A percentile compares a stretch with the other conserved stretches of the same genome.
Conservation (phyloP, 2,797 vertebrate genomes). For the Gastrophryne carolinensis region DNA sequence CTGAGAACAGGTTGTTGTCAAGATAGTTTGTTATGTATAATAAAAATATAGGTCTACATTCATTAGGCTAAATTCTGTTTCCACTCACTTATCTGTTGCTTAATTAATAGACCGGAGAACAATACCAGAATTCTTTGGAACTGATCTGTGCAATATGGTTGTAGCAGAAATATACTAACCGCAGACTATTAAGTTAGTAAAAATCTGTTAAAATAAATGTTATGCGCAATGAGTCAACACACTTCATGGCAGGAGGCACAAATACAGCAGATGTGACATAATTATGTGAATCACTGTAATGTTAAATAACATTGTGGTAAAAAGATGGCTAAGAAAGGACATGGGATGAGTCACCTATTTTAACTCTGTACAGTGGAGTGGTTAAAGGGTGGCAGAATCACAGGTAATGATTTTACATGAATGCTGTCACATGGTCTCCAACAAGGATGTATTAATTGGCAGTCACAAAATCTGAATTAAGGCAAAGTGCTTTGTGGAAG, state of each 20-base stretch:
- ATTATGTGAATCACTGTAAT: slow-evolving; percentile 45
- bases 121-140: neutral
- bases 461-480: too few species aligned
- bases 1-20: too few species aligned
- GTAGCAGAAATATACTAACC: neutral
- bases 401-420: slow-evolving; percentile 21
- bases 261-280: slow-evolving; percentile 50
- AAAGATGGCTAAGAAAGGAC: slow-evolving; percentile 11
- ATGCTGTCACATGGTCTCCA: too few species aligned
- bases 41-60: too few species aligned
- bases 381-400: neutral
- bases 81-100: too few species aligned
- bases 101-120: too few species aligned
- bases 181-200: neutral
- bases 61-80: too few species aligned
- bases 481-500: too few species aligned
- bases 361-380: slow-evolving; percentile 4
- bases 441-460: too few species aligned
- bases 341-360: slow-evolving; percentile 30
- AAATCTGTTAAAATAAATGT: slow-evolving; percentile 24
- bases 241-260: slow-evolving; percentile 34
- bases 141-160: neutral
- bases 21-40: too few species aligned
- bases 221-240: slow-evolving; percentile 37
- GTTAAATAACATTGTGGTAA: slow-evolving; percentile 18